Conservation (phyloP, 2,888 invertebrate species). For the Rhyacophila evoluta region DNA sequence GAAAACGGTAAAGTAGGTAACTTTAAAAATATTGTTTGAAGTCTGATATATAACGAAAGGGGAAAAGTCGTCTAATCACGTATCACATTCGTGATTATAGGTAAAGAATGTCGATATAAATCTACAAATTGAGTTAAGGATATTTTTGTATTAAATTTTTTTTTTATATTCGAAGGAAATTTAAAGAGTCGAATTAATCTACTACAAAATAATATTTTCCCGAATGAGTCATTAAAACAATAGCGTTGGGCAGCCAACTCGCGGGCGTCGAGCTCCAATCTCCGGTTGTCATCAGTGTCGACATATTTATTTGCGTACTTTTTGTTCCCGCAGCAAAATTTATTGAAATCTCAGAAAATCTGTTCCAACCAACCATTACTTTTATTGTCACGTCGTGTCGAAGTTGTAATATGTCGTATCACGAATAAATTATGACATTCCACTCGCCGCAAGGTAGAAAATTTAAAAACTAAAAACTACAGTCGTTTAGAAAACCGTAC, state of each 20-base stretch:
- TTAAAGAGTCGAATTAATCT: no score
- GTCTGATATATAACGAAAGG: no score
- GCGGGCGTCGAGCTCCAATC: background rate
- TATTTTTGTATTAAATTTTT: no score
- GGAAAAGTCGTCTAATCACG: no score
- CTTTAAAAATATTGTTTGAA: no score
- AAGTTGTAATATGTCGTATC: background rate
- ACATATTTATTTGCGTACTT: conserved; percentile 7
- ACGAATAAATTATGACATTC: background rate
- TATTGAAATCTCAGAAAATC: background rate
- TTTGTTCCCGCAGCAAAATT: background rate
- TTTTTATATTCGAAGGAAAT: no score
- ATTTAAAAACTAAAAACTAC: no score
- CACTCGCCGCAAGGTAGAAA: background rate
- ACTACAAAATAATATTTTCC: background rate
- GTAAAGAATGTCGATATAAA: no score
- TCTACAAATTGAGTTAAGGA: no score
- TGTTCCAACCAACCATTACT: background rate
- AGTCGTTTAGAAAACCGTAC: no score
- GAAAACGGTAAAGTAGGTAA: no score
- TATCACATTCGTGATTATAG: no score
- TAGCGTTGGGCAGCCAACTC: background rate
- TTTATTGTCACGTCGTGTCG: background rate
- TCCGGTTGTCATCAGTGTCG: background rate
- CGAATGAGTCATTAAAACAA: background rate